These are phyloP conservation scores for Dolomedes plantarius DNA, from an alignment of 2,888 invertebrate genomes.

Conservation along the genomic window DNA sequence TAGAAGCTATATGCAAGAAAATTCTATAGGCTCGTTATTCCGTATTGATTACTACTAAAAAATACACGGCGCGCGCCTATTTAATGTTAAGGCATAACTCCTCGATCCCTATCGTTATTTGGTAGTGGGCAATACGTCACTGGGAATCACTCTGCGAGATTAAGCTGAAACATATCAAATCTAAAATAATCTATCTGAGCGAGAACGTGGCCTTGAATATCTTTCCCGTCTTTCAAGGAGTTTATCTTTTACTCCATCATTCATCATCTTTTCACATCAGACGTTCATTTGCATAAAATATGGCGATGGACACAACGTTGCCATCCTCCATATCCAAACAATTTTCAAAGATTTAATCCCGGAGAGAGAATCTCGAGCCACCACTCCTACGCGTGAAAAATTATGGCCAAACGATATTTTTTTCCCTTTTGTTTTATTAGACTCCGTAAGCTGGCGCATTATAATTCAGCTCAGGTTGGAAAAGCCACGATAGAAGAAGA, in stretches of 20 bases:
- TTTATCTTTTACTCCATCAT: not conserved
- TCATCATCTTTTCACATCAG: not conserved
- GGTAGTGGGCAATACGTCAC: too few species aligned
- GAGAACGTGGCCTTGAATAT: not conserved
- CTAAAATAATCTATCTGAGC: not conserved
- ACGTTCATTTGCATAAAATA: not conserved
- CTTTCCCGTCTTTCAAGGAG: too few species aligned
- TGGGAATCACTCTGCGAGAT: too few species aligned
- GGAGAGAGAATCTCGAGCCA: not conserved
- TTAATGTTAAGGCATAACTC: too few species aligned
- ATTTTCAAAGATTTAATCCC: not conserved
- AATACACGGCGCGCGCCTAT: too few species aligned
- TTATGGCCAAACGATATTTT: not conserved
- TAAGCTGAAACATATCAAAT: not conserved
- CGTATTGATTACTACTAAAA: too few species aligned
- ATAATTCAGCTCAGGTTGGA: conserved; percentile 7
- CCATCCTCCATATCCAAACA: not conserved
- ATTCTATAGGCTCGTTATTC: too few species aligned
- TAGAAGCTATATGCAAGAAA: too few species aligned
- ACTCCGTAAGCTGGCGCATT: conserved; percentile 13
- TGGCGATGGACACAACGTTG: not conserved
- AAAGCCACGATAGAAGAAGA: not conserved
- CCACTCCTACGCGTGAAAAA: not conserved
- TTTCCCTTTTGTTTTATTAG: not conserved
- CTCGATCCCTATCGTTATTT: too few species aligned